Base-by-base conservation (phyloP, 2,113 vertebrate species). In the Passer montanus region DNA sequence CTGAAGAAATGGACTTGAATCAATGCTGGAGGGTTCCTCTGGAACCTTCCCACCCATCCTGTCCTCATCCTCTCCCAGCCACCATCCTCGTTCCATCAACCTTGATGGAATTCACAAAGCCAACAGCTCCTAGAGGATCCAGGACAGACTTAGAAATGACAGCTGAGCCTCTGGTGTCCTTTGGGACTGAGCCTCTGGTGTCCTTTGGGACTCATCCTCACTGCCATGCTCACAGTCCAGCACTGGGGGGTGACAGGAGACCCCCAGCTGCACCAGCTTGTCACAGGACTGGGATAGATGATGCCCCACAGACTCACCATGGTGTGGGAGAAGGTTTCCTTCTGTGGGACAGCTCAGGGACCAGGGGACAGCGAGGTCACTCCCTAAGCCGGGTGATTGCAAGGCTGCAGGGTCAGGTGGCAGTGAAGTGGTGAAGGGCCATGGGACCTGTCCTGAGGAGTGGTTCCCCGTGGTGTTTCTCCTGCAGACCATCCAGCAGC, bases 141-240 rank as follows among this genome's bases (percentile, higher is more conserved):
- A 56, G 73, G 92, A 91, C 91, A 58, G 28, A 84, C 89, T 88
- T 74, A 96, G 96, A 96, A 97, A 96, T 69, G 94, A 94, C 82
- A 97, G 90, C 93, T 94, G 24, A 50, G 14, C 8, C 26, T 8
- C 27, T 30, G 27, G 4, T 52, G 16, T 30, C 50, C 27, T 18
- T 7, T 53, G 50, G 49, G 49, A 6, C 95, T 93, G 95, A 92
- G 77, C 80, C 43, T 26, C 77, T 81, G 78, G 52, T 39, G 63
- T 47, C 63, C 93, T 86, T 72, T 77, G 63, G 72, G 81, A 60
- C 70, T 89, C 87, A 53, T 28, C 10, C 11, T 69, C 46, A 16
- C 77, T 46, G 49, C 44, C 78, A 47, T 0, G 0, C 82, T 77
- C 73, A 50, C 31, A 84, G 72, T 78, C 52, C 23, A 50, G 60